Evolutionary conservation across 1,140 invertebrate species (phyloP).

Genomic region (Drosophila kanapiae): DNA sequence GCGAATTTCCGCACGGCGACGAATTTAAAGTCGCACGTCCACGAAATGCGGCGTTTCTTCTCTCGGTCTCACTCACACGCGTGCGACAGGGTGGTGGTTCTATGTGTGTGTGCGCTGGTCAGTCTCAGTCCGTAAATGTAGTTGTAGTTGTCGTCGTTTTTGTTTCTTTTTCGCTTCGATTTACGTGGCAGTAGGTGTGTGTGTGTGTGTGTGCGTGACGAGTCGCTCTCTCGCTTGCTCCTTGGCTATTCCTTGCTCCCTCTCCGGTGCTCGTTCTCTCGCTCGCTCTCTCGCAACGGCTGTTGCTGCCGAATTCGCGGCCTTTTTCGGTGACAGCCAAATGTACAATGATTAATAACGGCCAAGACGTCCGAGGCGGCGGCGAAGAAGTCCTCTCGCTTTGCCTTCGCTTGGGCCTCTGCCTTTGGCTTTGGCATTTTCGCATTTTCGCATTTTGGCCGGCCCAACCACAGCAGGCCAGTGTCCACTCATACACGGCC

Average conservation of each 20-base stretch:
- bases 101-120: constrained; percentile 60
- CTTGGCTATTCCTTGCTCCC: constrained; percentile 19
- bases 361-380: constrained; percentile 68
- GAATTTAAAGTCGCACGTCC: constrained; percentile 66
- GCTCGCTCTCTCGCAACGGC: constrained; percentile 30
- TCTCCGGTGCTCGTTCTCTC: constrained; percentile 40
- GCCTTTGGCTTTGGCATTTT: constrained; percentile 27
- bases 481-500: constrained; percentile 43
- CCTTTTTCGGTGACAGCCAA: constrained; percentile 83
- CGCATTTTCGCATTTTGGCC: constrained; percentile 59
- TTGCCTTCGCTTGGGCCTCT: constrained; percentile 33
- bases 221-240: constrained; percentile 53
- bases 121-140: constrained; percentile 72
- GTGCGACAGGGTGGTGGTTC: constrained; percentile 34
- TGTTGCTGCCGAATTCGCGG: constrained; percentile 75
- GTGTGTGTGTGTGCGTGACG: constrained; percentile 13
- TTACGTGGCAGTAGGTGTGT: constrained; percentile 39
- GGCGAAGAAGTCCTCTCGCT: constrained; percentile 70
- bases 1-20: constrained; percentile 79
- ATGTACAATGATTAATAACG: constrained; percentile 85
- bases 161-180: constrained; percentile 54
- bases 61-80: constrained; percentile 39
- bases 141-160: constrained; percentile 47
- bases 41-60: constrained; percentile 57
- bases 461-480: constrained; percentile 67